Conservation (phyloP, 2,113 vertebrate species). For the Nothobranchius kuhntae region DNA sequence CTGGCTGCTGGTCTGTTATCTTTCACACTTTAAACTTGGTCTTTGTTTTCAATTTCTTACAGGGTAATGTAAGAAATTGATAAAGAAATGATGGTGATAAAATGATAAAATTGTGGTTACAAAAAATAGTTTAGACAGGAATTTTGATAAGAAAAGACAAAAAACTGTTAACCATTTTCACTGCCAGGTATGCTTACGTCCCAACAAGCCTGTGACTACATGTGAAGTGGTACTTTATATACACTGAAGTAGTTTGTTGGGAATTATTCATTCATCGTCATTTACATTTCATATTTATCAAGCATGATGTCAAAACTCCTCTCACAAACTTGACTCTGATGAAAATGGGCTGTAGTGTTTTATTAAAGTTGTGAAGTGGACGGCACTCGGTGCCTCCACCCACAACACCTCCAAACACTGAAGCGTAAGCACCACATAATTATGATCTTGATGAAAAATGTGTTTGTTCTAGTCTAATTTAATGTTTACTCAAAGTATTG, state of each 20-base stretch:
- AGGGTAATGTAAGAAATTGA: too few relatives aligned
- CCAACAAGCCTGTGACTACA: not conserved
- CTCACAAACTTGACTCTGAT: not conserved
- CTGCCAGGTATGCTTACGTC: too few relatives aligned
- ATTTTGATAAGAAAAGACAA: too few relatives aligned
- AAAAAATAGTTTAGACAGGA: too few relatives aligned
- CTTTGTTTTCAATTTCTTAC: too few relatives aligned
- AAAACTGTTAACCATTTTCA: too few relatives aligned
- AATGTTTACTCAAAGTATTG: not conserved
- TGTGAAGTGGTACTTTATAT: not conserved
- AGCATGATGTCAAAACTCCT: not conserved
- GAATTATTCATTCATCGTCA: not conserved
- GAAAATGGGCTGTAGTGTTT: not conserved
- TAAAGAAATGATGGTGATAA: too few relatives aligned
- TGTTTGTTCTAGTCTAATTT: not conserved
- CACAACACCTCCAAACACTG: not conserved
- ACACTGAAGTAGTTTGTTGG: not conserved
- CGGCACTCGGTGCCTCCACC: slow-evolving; percentile 5
- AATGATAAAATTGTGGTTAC: too few relatives aligned
- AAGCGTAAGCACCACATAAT: not conserved
- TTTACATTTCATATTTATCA: slow-evolving; percentile 5
- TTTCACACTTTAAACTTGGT: too few relatives aligned
- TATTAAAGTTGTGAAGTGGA: slow-evolving; percentile 8
- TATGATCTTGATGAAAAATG: not conserved
- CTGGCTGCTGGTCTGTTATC: too few relatives aligned